phyloP scores from a whole-genome alignment of 2,113 vertebrate species.

The Excalfactoria chinensis region DNA sequence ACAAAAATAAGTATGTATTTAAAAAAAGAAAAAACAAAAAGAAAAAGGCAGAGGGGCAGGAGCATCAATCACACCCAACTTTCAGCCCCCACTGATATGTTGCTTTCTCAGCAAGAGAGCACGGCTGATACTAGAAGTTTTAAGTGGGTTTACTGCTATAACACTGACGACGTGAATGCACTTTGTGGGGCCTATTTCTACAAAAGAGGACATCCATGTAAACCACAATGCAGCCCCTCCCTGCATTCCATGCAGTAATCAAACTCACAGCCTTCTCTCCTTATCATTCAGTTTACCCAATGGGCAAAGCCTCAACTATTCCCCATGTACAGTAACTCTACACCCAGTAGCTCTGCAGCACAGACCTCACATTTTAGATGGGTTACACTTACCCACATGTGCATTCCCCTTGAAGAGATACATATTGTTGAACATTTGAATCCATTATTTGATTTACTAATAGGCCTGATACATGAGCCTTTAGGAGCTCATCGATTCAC shows the following conservation, averaged over 20 bases:
- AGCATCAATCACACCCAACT: not conserved
- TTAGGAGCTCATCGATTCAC: not conserved
- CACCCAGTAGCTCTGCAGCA: not conserved
- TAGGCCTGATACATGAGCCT: not conserved
- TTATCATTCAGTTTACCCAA: not conserved
- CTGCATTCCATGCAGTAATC: accelerated
- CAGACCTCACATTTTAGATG: not conserved
- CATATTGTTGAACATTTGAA: not conserved
- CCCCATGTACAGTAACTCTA: not conserved
- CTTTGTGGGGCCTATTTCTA: not conserved
- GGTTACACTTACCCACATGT: not conserved
- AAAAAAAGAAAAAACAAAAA: accelerated
- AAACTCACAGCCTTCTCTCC: not conserved
- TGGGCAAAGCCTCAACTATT: not conserved
- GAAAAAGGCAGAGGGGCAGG: accelerated
- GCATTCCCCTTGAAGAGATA: not conserved
- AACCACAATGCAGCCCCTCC: not conserved
- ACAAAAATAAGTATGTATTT: accelerated
- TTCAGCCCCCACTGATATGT: not conserved
- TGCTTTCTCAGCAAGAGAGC: not conserved
- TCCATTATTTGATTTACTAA: not conserved
- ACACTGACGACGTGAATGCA: accelerated
- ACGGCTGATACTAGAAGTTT: not conserved
- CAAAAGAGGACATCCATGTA: not conserved
- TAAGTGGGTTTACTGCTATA: accelerated